These are phyloP conservation scores for Drosophila trapezifrons DNA, from an alignment of 1,140 invertebrate species.

Conservation along the genomic window DNA sequence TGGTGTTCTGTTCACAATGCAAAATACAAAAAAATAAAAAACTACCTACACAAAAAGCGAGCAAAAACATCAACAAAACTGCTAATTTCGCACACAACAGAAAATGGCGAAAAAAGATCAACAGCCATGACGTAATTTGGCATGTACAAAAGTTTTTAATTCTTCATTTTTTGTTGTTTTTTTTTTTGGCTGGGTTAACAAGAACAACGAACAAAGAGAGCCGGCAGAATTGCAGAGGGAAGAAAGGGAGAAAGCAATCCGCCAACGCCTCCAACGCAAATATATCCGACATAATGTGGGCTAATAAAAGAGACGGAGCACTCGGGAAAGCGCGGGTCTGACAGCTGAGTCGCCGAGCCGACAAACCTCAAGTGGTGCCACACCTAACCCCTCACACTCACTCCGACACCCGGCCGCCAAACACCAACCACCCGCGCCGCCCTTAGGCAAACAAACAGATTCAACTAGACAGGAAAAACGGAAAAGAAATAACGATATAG, in stretches of 20 bases:
- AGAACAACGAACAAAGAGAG: constrained; percentile 44
- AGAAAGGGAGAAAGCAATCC: constrained; percentile 30
- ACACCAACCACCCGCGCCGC: constrained; percentile 2
- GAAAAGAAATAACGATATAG: not conserved
- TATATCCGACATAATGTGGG: constrained; percentile 64
- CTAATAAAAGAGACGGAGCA: constrained; percentile 52
- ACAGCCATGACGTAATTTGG: constrained; percentile 68
- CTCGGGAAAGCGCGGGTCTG: constrained; percentile 21
- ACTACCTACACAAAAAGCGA: constrained; percentile 9
- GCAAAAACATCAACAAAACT: constrained; percentile 24
- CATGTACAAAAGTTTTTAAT: constrained; percentile 66
- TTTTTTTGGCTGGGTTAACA: constrained; percentile 29
- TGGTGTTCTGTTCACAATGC: not conserved
- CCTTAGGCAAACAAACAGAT: constrained; percentile 52
- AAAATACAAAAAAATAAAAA: constrained; percentile 9
- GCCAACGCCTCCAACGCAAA: constrained; percentile 57
- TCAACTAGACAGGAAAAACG: constrained; percentile 55
- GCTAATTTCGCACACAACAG: constrained; percentile 38
- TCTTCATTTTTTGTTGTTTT: constrained; percentile 29
- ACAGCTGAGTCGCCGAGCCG: constrained; percentile 43
- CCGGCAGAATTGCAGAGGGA: constrained; percentile 8
- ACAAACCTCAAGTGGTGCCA: constrained; percentile 69
- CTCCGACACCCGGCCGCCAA: not conserved
- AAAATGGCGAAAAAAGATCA: constrained; percentile 25
- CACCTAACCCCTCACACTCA: constrained; percentile 28